Base-by-base conservation (phyloP, 2,888 invertebrate genomes). In the Salpingus planirostris region DNA sequence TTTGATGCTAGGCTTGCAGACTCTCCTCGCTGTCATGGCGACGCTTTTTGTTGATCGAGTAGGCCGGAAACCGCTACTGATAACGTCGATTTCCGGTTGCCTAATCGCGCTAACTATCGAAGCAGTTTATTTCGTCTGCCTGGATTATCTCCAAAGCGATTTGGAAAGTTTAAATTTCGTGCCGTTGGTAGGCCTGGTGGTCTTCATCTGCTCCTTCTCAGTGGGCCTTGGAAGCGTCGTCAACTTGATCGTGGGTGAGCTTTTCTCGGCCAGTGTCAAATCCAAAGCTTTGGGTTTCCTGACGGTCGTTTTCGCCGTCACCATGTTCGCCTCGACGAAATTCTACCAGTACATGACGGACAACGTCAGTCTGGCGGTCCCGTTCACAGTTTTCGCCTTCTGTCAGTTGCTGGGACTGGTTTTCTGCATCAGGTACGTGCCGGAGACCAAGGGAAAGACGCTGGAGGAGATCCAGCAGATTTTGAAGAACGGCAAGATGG, bases 401-500 rank as follows among this genome's bases (percentile, higher is more conserved):
- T 47, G 42, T 31, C 42, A 43, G 12, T 27, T 51, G 3, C 1
- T 47, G 3, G 47, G 49, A 3, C 38, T 42, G 1, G 15, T 54
- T 3, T 56, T 55, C 15, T 52, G 44, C 24, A 47, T 47, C 25
- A 46, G 40, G 11, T 43, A 42, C 22, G 42, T 61, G 3, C 56
- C 57, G 1, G 61, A 60, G 46, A 62, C 62, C 3, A 60, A 57
- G 41, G 59, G 57, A 1, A 55, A 57, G 36, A 55, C 58, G 3
- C 33, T 62, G 31, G 58, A 59, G 32, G 52, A 57, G 29, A 61
- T 61, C 13, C 60, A 61, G 40, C 47, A 49, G 31, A 42, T 46
- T 29, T 33, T 60, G n/a, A 55, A 54, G 40, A 40, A 36, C 11
- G 28, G 11, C 2, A 33, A 15, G 15, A 23, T 7, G 18, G 18